A percentile compares a stretch with the other conserved stretches of the same genome.
Conservation (phyloP, 2,888 invertebrate species). For the Thysanoteuthis rhombus region DNA sequence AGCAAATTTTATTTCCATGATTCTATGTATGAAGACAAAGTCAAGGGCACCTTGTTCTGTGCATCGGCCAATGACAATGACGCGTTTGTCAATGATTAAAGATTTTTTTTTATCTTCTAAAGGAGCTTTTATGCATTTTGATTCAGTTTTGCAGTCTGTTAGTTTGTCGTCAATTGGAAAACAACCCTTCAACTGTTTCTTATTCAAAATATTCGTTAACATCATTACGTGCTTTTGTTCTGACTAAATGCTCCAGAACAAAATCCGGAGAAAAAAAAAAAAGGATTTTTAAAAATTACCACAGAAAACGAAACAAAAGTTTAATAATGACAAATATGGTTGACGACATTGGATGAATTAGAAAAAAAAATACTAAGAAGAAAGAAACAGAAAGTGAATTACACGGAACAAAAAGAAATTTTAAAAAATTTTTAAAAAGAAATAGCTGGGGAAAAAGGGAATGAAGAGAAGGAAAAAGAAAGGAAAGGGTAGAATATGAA, state of each 20-base stretch:
- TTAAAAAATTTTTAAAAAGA: neutral
- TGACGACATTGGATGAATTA: neutral
- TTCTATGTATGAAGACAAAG: neutral
- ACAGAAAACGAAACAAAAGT: neutral
- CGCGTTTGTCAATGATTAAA: neutral
- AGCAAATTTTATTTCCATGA: neutral
- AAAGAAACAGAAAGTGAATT: neutral
- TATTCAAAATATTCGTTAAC: neutral
- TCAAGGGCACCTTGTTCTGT: neutral
- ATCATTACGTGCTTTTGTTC: neutral
- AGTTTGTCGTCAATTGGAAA: slow-evolving; percentile 12
- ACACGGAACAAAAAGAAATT: neutral
- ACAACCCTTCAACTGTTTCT: neutral
- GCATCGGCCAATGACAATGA: neutral
- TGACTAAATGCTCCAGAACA: neutral
- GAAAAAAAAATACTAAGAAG: neutral
- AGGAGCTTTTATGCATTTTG: neutral
- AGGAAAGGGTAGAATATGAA: neutral
- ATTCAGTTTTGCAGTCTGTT: neutral
- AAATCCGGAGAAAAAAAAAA: neutral
- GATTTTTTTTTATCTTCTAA: neutral
- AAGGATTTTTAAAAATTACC: neutral
- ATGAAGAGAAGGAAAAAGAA: neutral
- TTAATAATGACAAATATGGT: neutral
- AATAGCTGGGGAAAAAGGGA: neutral